A percentile compares a stretch with the other conserved stretches of the same genome.
phyloP scores from a whole-genome alignment of 1,140 invertebrate genomes.

The Hormaphis cornu region DNA sequence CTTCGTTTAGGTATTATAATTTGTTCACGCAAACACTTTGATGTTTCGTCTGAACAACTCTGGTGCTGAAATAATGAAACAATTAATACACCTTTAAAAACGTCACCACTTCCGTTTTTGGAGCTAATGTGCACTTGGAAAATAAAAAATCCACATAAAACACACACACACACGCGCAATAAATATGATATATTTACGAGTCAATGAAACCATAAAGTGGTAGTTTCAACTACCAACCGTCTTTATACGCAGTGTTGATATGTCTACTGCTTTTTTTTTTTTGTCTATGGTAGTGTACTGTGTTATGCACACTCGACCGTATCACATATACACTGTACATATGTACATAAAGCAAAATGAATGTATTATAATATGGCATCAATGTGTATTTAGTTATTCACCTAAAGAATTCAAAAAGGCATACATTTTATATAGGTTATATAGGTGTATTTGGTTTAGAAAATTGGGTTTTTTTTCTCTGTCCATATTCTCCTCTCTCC shows the following conservation, averaged over 20 bases:
- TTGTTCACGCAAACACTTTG: background rate
- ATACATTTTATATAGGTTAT: too few relatives aligned
- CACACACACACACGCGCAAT: background rate
- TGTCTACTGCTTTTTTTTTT: background rate
- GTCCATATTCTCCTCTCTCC: too few relatives aligned
- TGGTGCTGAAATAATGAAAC: background rate
- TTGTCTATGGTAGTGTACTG: background rate
- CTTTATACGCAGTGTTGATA: background rate
- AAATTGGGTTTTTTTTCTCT: too few relatives aligned
- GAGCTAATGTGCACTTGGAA: background rate
- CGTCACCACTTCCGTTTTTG: background rate
- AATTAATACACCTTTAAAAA: background rate
- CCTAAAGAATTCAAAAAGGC: too few relatives aligned
- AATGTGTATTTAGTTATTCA: background rate
- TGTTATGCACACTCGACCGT: background rate
- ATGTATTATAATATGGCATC: background rate
- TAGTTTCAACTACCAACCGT: background rate
- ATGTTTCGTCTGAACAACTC: too few relatives aligned
- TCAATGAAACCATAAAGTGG: slow-evolving; percentile 6
- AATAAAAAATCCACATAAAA: background rate
- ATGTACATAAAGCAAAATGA: background rate
- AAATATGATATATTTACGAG: background rate
- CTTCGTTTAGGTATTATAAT: too few relatives aligned
- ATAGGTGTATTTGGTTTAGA: too few relatives aligned
- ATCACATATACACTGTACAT: background rate